Evolutionary conservation across 2,797 vertebrate genomes (phyloP), one percentile per base, ranked within the genome.

Genomic region (Anas bahamensis): DNA sequence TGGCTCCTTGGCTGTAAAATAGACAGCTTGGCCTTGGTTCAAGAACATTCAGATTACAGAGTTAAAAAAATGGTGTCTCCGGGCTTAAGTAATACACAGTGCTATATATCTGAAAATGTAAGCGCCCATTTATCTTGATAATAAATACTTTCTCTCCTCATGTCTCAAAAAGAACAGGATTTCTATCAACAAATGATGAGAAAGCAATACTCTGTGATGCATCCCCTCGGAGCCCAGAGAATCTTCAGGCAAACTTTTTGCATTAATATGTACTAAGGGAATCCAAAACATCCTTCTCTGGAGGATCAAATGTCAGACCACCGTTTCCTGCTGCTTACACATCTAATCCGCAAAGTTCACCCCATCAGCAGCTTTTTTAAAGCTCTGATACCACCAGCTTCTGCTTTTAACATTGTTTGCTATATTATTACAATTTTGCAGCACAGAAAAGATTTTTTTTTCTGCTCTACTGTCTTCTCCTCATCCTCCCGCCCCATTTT

Each of bases 171-270:
- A 88, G 41, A 95, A 94, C 80, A 96, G 91, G 94, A 87, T 94
- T 97, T 91, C 93, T 87, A 94, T 95, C 96, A 97, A 88, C 90
- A 92, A 95, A 94, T 90, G 91, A 97, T 97, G 95, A 97, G 90
- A 94, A 94, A 93, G 95, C 93, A 95, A 89, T 92, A 95, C 88
- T 92, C 37, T 41, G 50, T 76, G 91, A 88, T 79, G 94, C 81
- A 94, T 92, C 65, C 68, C 86, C 86, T 56, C 0, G 0, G 90
- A 94, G 94, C 81, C 87, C 91, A 73, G 74, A 87, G 92, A 60
- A 82, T 95, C 95, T 95, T 90, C 35, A 83, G 83, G 84, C 57
- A 35, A 63, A 70, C 68, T 74, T 95, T 91, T 68, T 80, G 91
- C 95, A 92, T 94, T 97, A 96, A 97, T 90, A 86, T 81, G 80